Evolutionary conservation across 2,888 invertebrate species (phyloP).

Genomic region (Drosophila robusta): DNA sequence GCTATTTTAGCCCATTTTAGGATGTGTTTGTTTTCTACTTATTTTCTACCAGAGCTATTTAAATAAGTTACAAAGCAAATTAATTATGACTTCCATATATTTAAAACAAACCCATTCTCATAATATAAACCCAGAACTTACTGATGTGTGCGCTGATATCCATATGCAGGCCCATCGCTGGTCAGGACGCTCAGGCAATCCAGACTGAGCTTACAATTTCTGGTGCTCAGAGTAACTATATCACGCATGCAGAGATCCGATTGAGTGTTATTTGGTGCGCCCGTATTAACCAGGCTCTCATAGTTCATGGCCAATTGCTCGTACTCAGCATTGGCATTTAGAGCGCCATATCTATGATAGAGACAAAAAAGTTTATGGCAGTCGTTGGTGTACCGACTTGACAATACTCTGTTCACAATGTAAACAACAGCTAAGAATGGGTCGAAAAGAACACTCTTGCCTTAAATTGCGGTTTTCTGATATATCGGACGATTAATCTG

Average conservation of each 20-base stretch:
- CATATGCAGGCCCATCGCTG: slow-evolving; percentile 72
- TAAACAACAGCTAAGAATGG: too few relatives aligned
- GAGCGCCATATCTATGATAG: slow-evolving; percentile 50
- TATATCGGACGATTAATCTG: too few relatives aligned
- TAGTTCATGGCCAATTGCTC: slow-evolving; percentile 66
- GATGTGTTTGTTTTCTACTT: too few relatives aligned
- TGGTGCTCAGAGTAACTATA: slow-evolving; percentile 55
- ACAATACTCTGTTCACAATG: too few relatives aligned
- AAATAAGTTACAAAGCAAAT: too few relatives aligned
- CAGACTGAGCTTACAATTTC: slow-evolving; percentile 59
- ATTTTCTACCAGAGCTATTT: too few relatives aligned
- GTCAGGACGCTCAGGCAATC: slow-evolving; percentile 73
- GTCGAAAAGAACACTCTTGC: too few relatives aligned
- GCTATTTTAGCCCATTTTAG: too few relatives aligned
- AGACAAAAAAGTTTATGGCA: not conserved
- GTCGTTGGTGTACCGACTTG: too few relatives aligned
- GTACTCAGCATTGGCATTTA: slow-evolving; percentile 76
- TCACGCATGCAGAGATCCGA: slow-evolving; percentile 73
- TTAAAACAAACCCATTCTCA: too few relatives aligned
- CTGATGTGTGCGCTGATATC: slow-evolving; percentile 83
- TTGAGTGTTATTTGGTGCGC: slow-evolving; percentile 65
- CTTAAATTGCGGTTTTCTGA: too few relatives aligned
- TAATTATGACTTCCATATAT: too few relatives aligned
- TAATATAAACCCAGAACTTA: slow-evolving; percentile 43
- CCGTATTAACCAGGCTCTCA: slow-evolving; percentile 56